Evolutionary conservation across 2,888 invertebrate genomes (phyloP), one percentile per base, ranked within the genome.

Genomic region (Drosophila demipolita): DNA sequence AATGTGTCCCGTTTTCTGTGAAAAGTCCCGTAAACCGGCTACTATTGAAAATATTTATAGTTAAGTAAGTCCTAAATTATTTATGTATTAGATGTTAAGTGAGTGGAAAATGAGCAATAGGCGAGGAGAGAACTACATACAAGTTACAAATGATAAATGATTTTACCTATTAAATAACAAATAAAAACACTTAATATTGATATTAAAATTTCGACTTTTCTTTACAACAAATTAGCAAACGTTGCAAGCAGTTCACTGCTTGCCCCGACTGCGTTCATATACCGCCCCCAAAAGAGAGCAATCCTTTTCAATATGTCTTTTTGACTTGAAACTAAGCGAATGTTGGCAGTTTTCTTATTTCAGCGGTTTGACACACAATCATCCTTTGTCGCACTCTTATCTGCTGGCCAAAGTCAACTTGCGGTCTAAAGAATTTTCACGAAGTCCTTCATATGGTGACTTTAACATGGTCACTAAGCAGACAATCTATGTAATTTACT

Each of bases 61-160:
- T 60, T 66, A 54, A 69, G 58, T 80, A 78, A 77, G 55, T 40
- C 45, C 69, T 83, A 81, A 82, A 81, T 82, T 82, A 82, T 82
- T 82, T 83, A 82, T 82, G 83, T 83, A 69, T 49, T 82, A 82
- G 77, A n/a, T 11, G 6, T 59, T 83, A 83, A 83, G 82, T 45
- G 65, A 82, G 80, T 23, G 64, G 52, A 57, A 35, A 53, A 9
- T 50, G 52, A 62, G 61, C 59, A 74, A 58, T 70, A 63, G 66
- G 73, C 69, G 59, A 69, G 63, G 42, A 62, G 58, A 70, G 29
- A 70, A 66, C 58, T 63, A 68, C 50, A 68, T 68, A 54, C 58
- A 68, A 68, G 48, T 60, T 73, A 64, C 48, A 68, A 45, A 73
- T 80, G 69, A 80, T 69, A 67, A 75, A 78, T 73, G 80, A 82